Evolutionary conservation across 2,888 invertebrate genomes (phyloP), one percentile per base, ranked within the genome.

Genomic region (Pachliopta kotzebuea): DNA sequence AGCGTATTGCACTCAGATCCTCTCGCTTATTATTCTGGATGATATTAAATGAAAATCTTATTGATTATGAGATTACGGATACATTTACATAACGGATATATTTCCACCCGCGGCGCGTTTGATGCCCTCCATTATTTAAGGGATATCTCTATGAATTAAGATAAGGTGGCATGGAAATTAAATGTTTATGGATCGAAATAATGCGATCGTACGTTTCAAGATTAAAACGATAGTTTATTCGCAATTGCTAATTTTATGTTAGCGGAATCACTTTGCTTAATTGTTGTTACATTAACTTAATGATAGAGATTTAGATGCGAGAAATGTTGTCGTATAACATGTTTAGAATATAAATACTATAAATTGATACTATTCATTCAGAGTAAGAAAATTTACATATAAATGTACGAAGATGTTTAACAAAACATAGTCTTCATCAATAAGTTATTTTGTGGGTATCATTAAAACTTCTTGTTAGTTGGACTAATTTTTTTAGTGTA

Each of bases 1-100:
- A 78, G 83, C 81, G 83, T 84, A 83, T 80, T 85, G 84, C 84
- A 79, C 80, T 80, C 75, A 70, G 73, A 67, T 66, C 76, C 76
- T 79, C 77, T 77, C 74, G 73, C 76, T 75, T 73, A 71, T 78
- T 78, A 81, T 80, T 76, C 74, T 64, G 72, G 75, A 58, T 67
- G 76, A 78, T 80, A 65, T 63, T 60, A 69, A 66, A 56, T 54
- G 60, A 60, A 59, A 62, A 58, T 50, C 55, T 59, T 62, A 66
- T 66, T 66, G 65, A 66, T 66, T 66, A 59, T 60, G 65, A 59
- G 62, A 66, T 66, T 59, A 62, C 37, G 49, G 24, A 58, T 62
- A 59, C 58, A 62, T 66, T 66, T 53, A 49, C 49, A 59, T 62
- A 14, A 37, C 37, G 14, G 11, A 37, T 37, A 14, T 62, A 66